phyloP scores from a whole-genome alignment of 37 sponge, comb jelly and placozoan species.

The Agelas oroides region DNA sequence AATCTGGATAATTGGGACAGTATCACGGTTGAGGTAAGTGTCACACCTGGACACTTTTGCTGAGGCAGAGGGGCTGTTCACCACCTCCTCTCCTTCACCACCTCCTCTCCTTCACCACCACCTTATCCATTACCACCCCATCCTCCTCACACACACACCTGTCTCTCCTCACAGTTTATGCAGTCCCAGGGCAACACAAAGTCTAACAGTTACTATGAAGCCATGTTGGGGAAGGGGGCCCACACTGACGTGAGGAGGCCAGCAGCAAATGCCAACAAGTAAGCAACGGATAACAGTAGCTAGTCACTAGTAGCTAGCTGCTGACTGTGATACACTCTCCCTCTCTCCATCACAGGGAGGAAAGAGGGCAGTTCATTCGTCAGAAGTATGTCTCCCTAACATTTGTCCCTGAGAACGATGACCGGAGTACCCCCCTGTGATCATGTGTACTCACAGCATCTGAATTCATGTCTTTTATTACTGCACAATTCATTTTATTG shows the following conservation, averaged over 20 bases:
- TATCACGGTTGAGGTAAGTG: conserved; percentile 64
- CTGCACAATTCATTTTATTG: no score
- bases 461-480: no score
- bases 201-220: conserved; percentile 81
- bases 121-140: no score
- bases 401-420: conserved; percentile 52
- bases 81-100: no score
- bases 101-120: no score
- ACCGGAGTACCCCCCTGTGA: conserved; percentile 3
- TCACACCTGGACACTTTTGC: not conserved
- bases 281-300: conserved; percentile 7
- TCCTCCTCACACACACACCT: no score
- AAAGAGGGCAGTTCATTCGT: conserved; percentile 61
- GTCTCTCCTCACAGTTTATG: conserved; percentile 69
- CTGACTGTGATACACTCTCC: no score
- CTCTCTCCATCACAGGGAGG: conserved; percentile 36
- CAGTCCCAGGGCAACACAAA: conserved; percentile 78
- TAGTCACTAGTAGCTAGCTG: no score
- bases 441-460: no score
- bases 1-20: conserved; percentile 85
- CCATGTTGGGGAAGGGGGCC: conserved; percentile 41
- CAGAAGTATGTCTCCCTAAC: conserved; percentile 75
- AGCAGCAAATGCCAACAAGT: conserved; percentile 66
- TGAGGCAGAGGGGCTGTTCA: no score
- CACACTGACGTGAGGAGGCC: conserved; percentile 56